These are phyloP conservation scores for Penaeus monodon DNA, from an alignment of 2,888 invertebrate species.

Conservation along the genomic window DNA sequence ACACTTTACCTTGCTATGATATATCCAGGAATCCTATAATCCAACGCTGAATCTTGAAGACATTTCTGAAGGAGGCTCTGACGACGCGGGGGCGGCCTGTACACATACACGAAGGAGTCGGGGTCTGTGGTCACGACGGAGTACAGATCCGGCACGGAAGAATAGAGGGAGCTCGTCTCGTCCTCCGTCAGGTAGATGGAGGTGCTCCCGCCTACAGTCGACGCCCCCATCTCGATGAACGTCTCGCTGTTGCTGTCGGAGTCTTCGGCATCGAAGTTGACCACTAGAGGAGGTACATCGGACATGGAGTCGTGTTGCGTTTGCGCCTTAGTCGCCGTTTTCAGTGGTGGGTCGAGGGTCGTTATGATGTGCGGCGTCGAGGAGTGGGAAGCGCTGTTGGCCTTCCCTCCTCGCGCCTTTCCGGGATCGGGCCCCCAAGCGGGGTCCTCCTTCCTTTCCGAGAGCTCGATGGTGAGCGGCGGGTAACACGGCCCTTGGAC, in stretches of 20 bases:
- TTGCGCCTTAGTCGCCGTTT: background rate
- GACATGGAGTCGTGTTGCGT: background rate
- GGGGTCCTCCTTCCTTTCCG: constrained; percentile 26
- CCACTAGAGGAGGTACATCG: constrained; percentile 35
- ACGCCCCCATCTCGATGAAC: background rate
- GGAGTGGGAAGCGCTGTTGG: constrained; percentile 8
- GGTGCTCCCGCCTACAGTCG: constrained; percentile 8
- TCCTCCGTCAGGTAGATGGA: constrained; percentile 45
- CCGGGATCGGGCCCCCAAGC: background rate
- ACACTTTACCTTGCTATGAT: constrained; percentile 23
- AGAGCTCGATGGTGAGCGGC: constrained; percentile 48
- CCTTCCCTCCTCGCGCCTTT: constrained; percentile 2
- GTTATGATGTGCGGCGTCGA: constrained; percentile 42
- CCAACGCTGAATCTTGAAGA: constrained; percentile 13
- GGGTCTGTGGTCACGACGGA: constrained; percentile 36
- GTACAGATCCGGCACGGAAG: constrained; percentile 45
- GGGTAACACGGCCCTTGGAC: constrained; percentile 11
- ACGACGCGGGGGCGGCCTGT: constrained; percentile 37
- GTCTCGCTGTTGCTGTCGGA: constrained; percentile 17
- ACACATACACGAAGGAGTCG: constrained; percentile 53
- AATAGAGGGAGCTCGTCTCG: constrained; percentile 49
- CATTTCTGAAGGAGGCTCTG: background rate
- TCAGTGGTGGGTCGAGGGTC: constrained; percentile 46
- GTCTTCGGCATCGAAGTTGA: constrained; percentile 51
- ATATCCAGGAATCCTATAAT: constrained; percentile 34